These are phyloP conservation scores for Ciconia stormi DNA, from an alignment of 2,113 vertebrate genomes.

Conservation along the genomic window DNA sequence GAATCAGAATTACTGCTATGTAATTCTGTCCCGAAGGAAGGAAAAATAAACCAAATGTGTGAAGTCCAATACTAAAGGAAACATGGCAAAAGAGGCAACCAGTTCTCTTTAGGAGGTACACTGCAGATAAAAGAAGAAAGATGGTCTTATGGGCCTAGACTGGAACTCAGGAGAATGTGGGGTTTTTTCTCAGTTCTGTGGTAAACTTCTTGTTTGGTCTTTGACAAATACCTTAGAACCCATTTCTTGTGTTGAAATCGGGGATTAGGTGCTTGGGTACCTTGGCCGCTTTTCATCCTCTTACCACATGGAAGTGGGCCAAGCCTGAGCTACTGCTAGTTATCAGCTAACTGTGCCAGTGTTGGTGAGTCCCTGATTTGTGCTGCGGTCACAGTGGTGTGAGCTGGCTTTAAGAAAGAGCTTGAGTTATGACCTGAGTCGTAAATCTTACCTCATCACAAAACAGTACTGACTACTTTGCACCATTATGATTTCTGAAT, in stretches of 20 bases:
- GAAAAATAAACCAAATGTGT: background rate
- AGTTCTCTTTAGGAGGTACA: background rate
- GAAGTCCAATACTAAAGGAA: background rate
- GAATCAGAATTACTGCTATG: background rate
- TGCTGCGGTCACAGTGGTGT: background rate
- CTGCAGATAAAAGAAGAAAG: background rate
- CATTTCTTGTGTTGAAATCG: background rate
- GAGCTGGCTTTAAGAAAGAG: background rate
- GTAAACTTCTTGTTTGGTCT: background rate
- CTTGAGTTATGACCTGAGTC: background rate
- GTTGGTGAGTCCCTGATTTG: background rate
- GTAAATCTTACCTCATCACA: background rate
- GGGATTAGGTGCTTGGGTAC: background rate
- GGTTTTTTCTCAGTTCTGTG: background rate
- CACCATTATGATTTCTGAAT: background rate
- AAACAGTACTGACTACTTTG: background rate
- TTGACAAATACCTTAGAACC: background rate
- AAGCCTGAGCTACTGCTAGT: background rate
- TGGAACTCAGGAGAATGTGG: background rate
- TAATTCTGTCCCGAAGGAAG: background rate
- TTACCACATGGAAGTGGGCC: rapidly evolving
- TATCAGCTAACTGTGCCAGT: background rate
- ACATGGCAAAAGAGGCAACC: background rate
- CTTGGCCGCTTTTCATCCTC: background rate
- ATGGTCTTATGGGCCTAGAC: background rate